Percentiles rank a stretch among this genome's conserved stretches.
phyloP scores from a whole-genome alignment of 2,113 vertebrate genomes.

The Corvus hawaiiensis region DNA sequence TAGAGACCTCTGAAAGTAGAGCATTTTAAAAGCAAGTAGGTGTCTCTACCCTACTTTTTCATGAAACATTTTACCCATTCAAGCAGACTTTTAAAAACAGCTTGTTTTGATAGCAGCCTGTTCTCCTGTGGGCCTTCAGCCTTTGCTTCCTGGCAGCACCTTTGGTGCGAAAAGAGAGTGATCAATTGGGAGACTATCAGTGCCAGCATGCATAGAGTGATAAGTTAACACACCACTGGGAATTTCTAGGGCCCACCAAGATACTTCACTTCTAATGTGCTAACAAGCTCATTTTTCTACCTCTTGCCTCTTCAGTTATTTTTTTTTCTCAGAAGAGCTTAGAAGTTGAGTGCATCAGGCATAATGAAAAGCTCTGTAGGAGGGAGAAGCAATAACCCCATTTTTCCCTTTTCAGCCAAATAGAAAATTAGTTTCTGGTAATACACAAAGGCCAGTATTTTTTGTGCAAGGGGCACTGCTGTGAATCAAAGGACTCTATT shows the following conservation, averaged over 20 bases:
- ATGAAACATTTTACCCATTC: constrained; percentile 78
- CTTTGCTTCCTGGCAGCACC: constrained; percentile 83
- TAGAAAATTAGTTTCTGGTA: constrained; percentile 99
- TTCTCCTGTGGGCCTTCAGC: constrained; percentile 81
- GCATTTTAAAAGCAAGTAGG: constrained; percentile 78
- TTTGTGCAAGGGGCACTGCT: constrained; percentile 86
- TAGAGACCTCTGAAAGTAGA: constrained; percentile 74
- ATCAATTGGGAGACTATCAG: constrained; percentile 87
- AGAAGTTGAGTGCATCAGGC: constrained; percentile 89
- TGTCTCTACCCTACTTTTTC: constrained; percentile 77
- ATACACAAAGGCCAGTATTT: constrained; percentile 95
- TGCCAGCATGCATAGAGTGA: constrained; percentile 87
- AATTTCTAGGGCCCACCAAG: constrained; percentile 84
- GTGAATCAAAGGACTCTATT: constrained; percentile 87
- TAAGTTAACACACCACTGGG: constrained; percentile 89
- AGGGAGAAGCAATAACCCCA: constrained; percentile 86
- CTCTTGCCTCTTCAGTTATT: constrained; percentile 85
- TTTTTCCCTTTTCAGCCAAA: constrained; percentile 91
- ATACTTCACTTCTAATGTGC: constrained; percentile 91
- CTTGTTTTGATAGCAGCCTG: constrained; percentile 85
- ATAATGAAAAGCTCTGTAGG: constrained; percentile 93
- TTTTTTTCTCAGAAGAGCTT: constrained; percentile 85
- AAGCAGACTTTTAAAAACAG: constrained; percentile 82
- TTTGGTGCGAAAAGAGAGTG: constrained; percentile 83
- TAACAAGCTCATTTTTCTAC: constrained; percentile 95